These are phyloP conservation scores for Wiebesia pumilae DNA, from an alignment of 1,140 invertebrate species.

Conservation along the genomic window DNA sequence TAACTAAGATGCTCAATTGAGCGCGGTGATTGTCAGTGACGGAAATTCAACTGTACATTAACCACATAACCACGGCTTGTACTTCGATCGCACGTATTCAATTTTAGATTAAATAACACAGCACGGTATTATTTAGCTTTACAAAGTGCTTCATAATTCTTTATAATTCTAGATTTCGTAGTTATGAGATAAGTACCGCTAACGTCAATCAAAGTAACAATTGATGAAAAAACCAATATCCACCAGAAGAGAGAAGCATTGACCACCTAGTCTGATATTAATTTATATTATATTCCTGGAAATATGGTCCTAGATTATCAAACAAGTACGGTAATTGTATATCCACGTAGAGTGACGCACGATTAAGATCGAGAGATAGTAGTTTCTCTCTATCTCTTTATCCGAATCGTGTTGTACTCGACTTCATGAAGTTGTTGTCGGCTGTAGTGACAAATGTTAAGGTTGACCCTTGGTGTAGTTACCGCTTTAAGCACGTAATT, in stretches of 20 bases:
- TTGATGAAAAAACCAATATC: neutral
- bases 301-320: neutral
- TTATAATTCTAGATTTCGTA: too few relatives aligned
- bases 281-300: too few relatives aligned
- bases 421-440: neutral
- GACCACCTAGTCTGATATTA: neutral
- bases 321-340: neutral
- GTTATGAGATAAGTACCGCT: too few relatives aligned
- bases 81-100: neutral
- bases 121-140: too few relatives aligned
- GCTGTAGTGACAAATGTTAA: neutral
- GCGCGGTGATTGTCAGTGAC: neutral
- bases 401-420: neutral
- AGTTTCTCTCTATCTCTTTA: neutral
- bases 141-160: too few relatives aligned
- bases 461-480: neutral
- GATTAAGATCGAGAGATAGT: constrained; percentile 39
- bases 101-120: neutral
- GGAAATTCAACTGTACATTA: neutral
- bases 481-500: constrained; percentile 38
- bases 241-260: neutral
- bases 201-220: neutral
- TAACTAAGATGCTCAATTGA: neutral
- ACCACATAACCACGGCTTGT: neutral
- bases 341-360: neutral